Evolutionary conservation across 2,113 vertebrate species (phyloP).

Genomic region (Drymodes brunneopygia): DNA sequence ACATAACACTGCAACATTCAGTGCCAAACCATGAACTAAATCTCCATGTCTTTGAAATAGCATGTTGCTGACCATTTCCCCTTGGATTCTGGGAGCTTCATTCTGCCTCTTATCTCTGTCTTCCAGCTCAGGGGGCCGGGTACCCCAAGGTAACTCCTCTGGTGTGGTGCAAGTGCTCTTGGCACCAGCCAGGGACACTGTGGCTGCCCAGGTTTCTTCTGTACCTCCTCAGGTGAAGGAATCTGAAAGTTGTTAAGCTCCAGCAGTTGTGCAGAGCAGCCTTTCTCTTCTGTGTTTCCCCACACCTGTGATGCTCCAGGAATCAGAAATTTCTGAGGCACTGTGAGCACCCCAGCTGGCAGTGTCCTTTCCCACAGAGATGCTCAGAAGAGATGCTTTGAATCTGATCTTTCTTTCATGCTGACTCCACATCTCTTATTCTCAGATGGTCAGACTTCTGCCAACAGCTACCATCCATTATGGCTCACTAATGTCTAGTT

Average conservation of each 20-base stretch:
- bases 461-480: background rate
- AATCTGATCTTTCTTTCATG: background rate
- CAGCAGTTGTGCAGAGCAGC: background rate
- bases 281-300: background rate
- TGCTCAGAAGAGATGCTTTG: background rate
- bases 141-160: background rate
- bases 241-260: background rate
- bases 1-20: background rate
- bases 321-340: background rate
- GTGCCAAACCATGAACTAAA: rapidly evolving
- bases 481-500: background rate
- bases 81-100: background rate
- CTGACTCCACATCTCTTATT: background rate
- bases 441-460: background rate
- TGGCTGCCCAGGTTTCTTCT: background rate
- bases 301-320: background rate
- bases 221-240: background rate
- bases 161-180: background rate
- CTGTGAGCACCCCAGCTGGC: background rate
- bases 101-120: background rate
- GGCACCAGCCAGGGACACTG: background rate
- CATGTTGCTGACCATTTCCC: background rate
- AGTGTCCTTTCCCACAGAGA: background rate
- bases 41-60: background rate
- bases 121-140: rapidly evolving